Base-by-base conservation (phyloP, 2,797 vertebrate genomes). In the Dallia pectoralis region DNA sequence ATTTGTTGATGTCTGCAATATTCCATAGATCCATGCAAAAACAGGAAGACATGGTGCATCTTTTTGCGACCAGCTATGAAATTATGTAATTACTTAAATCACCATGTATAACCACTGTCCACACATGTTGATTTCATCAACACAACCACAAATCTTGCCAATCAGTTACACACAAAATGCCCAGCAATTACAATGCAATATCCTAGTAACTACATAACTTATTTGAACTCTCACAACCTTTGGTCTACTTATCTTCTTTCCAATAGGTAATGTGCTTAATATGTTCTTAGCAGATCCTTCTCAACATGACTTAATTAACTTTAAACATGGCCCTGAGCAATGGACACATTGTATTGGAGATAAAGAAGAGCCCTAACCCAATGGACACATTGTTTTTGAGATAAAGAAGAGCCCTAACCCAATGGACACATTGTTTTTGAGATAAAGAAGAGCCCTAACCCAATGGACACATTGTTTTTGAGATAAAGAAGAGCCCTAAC, bases 41-140 rank as follows among this genome's bases (percentile, higher is more conserved):
- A 36, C 76, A 79, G 80, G 82, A 78, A 80, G 82, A 84, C 84
- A 84, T 89, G n/a, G n/a, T n/a, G n/a, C n/a, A n/a, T n/a, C n/a
- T n/a, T 88, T 88, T 87, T 81, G 73, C 71, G 87, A 81, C 74
- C 75, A 79, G 75, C 65, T 75, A 70, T 85, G 79, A 79, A 78
- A 61, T 48, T 70, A n/a, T n/a, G n/a, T n/a, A 70, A 44, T 81
- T 80, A 44, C 40, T 14, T 83, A 75, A 85, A 84, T 81, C 77
- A 76, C 76, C 79, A 86, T 56, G n/a, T 56, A n/a, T 56, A 19
- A 56, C 36, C 36, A 40, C 36, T 40, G 36, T 40, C 36, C 36
- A 51, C 8, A 56, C 51, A 56, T 8, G 19, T 56, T 11, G 9
- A 15, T 56, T 56, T 19, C n/a, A 56, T n/a, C 51, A 56, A 19